Percentiles rank a stretch among this genome's conserved stretches.
These are phyloP conservation scores for Scytalopus superciliaris DNA, from an alignment of 2,113 vertebrate species.

Conservation along the genomic window DNA sequence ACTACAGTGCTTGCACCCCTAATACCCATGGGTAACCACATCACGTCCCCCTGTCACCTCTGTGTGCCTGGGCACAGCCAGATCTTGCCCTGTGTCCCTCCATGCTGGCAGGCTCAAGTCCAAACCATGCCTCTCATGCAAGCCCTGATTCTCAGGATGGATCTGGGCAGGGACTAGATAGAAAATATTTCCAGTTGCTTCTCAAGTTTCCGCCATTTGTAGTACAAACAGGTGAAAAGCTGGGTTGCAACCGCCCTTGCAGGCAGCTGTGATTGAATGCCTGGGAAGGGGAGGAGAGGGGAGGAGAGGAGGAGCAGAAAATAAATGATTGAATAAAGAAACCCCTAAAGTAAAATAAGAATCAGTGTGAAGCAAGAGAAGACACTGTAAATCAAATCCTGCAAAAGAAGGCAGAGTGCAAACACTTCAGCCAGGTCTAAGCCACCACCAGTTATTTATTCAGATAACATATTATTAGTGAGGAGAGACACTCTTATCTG, in stretches of 20 bases:
- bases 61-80: accelerated
- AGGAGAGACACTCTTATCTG: constrained; percentile 45
- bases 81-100: accelerated
- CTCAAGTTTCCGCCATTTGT: background rate
- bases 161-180: background rate
- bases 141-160: background rate
- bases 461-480: constrained; percentile 64
- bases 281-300: background rate
- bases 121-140: background rate
- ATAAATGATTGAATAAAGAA: constrained; percentile 42
- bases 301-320: background rate
- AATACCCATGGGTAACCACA: background rate
- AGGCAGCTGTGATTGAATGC: constrained; percentile 27
- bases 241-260: background rate
- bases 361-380: constrained; percentile 37
- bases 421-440: constrained; percentile 47
- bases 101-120: background rate
- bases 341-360: constrained; percentile 25
- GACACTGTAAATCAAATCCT: constrained; percentile 56
- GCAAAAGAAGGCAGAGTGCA: constrained; percentile 38
- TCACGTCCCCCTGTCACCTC: background rate
- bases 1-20: background rate
- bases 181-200: background rate
- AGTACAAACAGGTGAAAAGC: background rate
- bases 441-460: constrained; percentile 60